phyloP scores from a whole-genome alignment of 1,140 invertebrate species.

The Leptonema lineaticorne region DNA sequence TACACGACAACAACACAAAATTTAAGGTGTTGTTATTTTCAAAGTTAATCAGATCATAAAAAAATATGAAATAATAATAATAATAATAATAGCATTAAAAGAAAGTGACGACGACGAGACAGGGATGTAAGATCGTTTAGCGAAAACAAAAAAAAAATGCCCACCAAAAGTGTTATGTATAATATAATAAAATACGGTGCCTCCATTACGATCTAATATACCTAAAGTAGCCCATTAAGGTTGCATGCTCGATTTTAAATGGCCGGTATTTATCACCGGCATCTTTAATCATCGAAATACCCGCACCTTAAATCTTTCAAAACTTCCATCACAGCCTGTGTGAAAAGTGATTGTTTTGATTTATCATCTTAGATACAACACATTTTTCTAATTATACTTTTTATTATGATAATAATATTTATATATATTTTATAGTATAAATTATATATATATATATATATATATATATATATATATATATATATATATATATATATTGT shows the following conservation, averaged over 20 bases:
- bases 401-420: too few species aligned
- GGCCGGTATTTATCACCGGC: slow-evolving; percentile 21
- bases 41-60: too few species aligned
- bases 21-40: too few species aligned
- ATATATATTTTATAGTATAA: too few species aligned
- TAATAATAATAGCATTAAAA: too few species aligned
- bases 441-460: too few species aligned
- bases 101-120: slow-evolving; percentile 4
- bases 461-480: too few species aligned
- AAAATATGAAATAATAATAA: too few species aligned
- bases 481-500: too few species aligned
- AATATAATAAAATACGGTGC: slow-evolving; percentile 18
- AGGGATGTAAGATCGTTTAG: slow-evolving; percentile 16
- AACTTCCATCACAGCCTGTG: not conserved
- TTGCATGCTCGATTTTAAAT: slow-evolving; percentile 27
- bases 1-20: too few species aligned
- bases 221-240: slow-evolving; percentile 31
- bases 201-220: slow-evolving; percentile 24
- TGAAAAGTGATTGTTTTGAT: not conserved
- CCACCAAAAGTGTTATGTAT: slow-evolving; percentile 23
- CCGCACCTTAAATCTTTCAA: slow-evolving; percentile 3
- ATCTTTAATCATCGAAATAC: slow-evolving; percentile 21
- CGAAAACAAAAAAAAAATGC: slow-evolving; percentile 14
- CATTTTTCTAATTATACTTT: too few species aligned
- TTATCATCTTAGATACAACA: too few species aligned